phyloP scores from a whole-genome alignment of 2,113 vertebrate species.

The Gopherus evgoodei region DNA sequence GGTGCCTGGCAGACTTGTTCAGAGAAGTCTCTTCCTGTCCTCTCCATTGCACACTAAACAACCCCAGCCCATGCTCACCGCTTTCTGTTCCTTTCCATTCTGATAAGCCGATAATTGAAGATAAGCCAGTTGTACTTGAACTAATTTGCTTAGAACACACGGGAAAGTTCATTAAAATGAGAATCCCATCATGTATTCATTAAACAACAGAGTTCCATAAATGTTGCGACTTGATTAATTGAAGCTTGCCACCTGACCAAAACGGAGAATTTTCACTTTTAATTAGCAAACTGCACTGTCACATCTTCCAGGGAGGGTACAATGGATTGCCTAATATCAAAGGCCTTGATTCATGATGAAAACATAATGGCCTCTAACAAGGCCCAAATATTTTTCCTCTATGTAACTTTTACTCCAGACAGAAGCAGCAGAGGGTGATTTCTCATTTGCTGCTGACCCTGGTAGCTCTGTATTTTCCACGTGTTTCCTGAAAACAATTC shows the following conservation, averaged over 20 bases:
- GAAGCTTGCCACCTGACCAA: background rate
- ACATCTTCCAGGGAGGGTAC: background rate
- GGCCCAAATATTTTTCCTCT: background rate
- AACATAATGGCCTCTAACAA: background rate
- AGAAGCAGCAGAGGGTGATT: background rate
- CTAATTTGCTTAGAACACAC: slow-evolving; percentile 14
- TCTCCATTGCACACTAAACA: background rate
- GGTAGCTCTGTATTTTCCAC: no score
- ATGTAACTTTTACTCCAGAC: background rate
- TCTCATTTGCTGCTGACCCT: background rate
- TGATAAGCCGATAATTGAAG: slow-evolving; percentile 22
- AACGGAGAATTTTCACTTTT: background rate
- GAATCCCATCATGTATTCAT: slow-evolving; percentile 15
- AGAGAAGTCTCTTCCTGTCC: background rate
- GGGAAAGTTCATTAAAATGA: slow-evolving; percentile 21
- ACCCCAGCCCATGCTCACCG: background rate
- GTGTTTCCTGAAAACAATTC: background rate
- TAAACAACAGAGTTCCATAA: background rate
- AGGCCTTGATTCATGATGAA: background rate
- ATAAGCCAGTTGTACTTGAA: background rate
- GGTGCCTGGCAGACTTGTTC: background rate
- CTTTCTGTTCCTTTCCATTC: background rate
- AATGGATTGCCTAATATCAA: background rate
- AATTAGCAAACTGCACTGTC: background rate
- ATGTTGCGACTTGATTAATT: slow-evolving; percentile 3